Evolutionary conservation across 2,888 invertebrate genomes (phyloP).

Genomic region (Reticulitermes lucifugus): DNA sequence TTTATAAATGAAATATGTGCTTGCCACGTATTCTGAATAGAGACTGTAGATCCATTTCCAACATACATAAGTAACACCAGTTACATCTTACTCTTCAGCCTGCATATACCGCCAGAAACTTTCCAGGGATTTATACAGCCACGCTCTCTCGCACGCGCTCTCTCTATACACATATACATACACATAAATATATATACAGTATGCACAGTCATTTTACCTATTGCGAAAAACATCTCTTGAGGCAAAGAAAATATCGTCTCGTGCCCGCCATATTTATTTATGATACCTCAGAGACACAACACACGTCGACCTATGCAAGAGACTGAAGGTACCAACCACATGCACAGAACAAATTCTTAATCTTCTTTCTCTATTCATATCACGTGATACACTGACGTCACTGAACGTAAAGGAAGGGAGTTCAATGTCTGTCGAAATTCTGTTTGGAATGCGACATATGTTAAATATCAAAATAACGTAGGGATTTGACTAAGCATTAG

Average conservation of each 20-base stretch:
- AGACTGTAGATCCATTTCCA: background rate
- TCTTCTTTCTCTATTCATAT: conserved; percentile 9
- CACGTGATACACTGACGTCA: conserved; percentile 10
- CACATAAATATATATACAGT: background rate
- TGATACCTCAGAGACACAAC: conserved; percentile 42
- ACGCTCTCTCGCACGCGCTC: background rate
- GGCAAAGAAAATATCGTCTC: conserved; percentile 25
- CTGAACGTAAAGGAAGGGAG: background rate
- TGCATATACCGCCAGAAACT: background rate
- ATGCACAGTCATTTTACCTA: conserved; percentile 34
- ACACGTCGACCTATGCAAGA: background rate
- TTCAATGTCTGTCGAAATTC: background rate
- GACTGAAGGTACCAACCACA: background rate
- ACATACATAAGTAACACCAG: conserved; percentile 16
- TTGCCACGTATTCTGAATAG: background rate
- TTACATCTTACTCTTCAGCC: background rate
- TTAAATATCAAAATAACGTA: conserved; percentile 23
- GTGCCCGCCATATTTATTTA: conserved; percentile 49
- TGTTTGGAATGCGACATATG: conserved; percentile 39
- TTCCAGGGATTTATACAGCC: background rate
- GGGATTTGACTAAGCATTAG: background rate
- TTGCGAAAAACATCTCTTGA: conserved; percentile 39
- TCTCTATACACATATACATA: background rate
- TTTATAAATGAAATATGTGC: conserved; percentile 23
- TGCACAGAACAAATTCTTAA: conserved; percentile 1